These are phyloP conservation scores for Tachina fera DNA, from an alignment of 2,888 invertebrate species.

Conservation along the genomic window DNA sequence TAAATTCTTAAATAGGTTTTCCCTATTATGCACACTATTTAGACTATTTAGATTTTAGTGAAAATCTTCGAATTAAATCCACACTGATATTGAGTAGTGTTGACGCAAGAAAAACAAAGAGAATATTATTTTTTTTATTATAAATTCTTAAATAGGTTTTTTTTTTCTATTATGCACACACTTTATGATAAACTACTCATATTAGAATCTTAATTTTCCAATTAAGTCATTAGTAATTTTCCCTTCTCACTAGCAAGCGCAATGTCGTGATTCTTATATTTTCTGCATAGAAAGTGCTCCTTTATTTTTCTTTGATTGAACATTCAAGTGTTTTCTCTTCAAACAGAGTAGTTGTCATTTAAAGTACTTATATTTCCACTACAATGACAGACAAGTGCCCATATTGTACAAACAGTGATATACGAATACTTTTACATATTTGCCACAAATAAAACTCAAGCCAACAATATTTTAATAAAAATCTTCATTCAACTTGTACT, in stretches of 20 bases:
- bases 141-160: not conserved
- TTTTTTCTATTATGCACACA: not conserved
- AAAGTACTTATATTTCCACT: not conserved
- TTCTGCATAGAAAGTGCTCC: not conserved
- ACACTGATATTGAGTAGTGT: no score
- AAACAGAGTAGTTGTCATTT: slow-evolving; percentile 13
- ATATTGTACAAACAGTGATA: not conserved
- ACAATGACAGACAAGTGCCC: not conserved
- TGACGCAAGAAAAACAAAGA: no score
- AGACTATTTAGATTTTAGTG: no score
- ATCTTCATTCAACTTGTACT: not conserved
- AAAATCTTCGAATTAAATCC: no score
- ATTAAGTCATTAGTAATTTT: slow-evolving; percentile 32
- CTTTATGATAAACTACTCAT: slow-evolving; percentile 14
- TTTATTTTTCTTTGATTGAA: not conserved
- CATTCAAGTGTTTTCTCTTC: not conserved
- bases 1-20: not conserved
- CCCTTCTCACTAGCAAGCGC: not conserved
- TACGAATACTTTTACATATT: not conserved
- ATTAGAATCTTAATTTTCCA: slow-evolving; percentile 45
- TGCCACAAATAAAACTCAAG: slow-evolving; percentile 4
- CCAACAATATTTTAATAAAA: slow-evolving; percentile 2
- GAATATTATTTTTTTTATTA: not conserved
- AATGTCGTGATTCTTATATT: not conserved
- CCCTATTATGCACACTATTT: not conserved